A percentile compares a stretch with the other conserved stretches of the same genome.
Evolutionary conservation across 2,797 vertebrate species (phyloP).

Genomic region (Gambusia yucatana): DNA sequence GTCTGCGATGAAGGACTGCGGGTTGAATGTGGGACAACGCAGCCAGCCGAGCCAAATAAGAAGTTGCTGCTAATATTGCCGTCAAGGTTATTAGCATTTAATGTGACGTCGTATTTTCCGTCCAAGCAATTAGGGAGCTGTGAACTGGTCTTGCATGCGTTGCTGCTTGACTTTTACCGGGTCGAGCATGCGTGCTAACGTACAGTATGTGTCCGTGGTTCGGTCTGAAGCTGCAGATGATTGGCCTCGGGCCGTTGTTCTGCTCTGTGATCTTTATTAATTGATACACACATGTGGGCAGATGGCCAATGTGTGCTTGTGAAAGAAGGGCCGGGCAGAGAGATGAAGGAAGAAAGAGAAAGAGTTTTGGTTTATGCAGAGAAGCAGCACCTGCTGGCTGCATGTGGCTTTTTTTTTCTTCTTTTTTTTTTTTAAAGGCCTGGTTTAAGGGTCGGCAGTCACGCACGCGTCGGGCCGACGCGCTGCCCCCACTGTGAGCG

Average conservation of each 20-base stretch:
- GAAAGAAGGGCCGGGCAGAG: slow-evolving; percentile 10
- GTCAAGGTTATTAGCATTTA: slow-evolving; percentile 34
- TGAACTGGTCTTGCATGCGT: slow-evolving; percentile 28
- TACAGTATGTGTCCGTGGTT: slow-evolving; percentile 43
- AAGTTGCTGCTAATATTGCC: slow-evolving; percentile 18
- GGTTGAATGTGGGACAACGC: slow-evolving; percentile 21
- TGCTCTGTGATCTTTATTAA: slow-evolving; percentile 69
- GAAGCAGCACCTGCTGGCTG: slow-evolving; percentile 70
- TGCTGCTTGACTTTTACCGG: slow-evolving; percentile 20
- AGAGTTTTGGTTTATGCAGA: slow-evolving; percentile 11
- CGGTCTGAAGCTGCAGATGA: slow-evolving; percentile 70
- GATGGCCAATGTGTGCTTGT: slow-evolving; percentile 36
- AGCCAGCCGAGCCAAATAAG: slow-evolving; percentile 21
- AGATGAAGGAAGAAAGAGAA: slow-evolving; percentile 30
- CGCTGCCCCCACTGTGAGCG: slow-evolving; percentile 65
- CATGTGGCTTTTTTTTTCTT: slow-evolving; percentile 58
- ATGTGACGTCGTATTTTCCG: slow-evolving; percentile 30
- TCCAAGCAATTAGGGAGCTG: slow-evolving; percentile 17
- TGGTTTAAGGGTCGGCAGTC: slow-evolving; percentile 70
- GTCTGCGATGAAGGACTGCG: slow-evolving; percentile 53
- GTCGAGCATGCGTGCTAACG: slow-evolving; percentile 34
- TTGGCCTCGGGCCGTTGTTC: slow-evolving; percentile 55
- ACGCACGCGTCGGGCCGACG: slow-evolving; percentile 69
- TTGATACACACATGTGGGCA: slow-evolving; percentile 65
- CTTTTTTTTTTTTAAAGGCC: slow-evolving; percentile 43